Conservation (phyloP, 2,113 vertebrate species). For the Casuarius casuarius region DNA sequence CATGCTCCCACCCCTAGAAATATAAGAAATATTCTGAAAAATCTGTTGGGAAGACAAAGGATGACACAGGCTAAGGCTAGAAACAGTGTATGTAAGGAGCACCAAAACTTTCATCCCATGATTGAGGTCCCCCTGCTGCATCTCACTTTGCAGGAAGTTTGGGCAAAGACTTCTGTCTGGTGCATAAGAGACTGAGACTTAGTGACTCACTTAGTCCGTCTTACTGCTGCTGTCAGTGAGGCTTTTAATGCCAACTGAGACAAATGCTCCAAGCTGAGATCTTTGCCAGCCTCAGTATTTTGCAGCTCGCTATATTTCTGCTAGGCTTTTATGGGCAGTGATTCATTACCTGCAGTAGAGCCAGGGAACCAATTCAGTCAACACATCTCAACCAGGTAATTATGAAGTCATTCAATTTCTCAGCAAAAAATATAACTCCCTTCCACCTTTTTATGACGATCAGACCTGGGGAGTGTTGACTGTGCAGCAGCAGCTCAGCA, state of each 20-base stretch:
- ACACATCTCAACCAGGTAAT: not conserved
- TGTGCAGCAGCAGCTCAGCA: not conserved
- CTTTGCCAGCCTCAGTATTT: not conserved
- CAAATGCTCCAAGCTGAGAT: not conserved
- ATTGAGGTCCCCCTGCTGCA: not conserved
- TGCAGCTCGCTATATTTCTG: not conserved
- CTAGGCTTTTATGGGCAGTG: slow-evolving; percentile 23
- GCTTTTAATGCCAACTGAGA: slow-evolving; percentile 22
- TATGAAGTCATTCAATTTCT: not conserved
- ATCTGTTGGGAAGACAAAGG: not conserved
- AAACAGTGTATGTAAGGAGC: not conserved
- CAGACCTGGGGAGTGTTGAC: not conserved
- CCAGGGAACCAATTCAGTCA: not conserved
- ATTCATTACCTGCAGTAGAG: slow-evolving; percentile 17
- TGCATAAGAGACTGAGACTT: not conserved
- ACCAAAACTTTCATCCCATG: not conserved
- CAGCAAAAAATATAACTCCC: not conserved
- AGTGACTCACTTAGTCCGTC: not conserved
- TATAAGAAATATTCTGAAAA: not conserved
- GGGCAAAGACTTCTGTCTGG: not conserved
- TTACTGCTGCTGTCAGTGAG: not conserved
- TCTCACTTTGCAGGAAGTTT: not conserved
- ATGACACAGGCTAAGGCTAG: not conserved
- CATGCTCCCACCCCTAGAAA: not conserved
- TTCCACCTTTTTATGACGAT: not conserved